Conservation (phyloP, 1,140 invertebrate species). For the Drosophila parvula region DNA sequence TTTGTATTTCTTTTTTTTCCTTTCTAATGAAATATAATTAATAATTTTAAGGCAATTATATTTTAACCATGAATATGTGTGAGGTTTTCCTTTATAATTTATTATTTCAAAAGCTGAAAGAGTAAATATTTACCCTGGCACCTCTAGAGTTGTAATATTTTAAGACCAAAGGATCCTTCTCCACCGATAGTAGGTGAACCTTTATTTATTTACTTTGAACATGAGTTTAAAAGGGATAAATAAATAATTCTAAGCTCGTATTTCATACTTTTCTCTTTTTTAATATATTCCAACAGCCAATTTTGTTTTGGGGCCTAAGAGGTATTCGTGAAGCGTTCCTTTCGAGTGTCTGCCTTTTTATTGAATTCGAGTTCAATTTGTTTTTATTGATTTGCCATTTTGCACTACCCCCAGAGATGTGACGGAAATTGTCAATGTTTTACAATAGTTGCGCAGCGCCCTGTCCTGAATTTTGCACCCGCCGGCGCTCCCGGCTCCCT, state of each 20-base stretch:
- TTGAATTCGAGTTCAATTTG: slow-evolving; percentile 83
- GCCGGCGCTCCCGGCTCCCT: neutral
- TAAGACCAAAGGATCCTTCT: neutral
- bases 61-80: neutral
- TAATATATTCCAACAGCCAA: neutral
- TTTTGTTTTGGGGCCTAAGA: neutral
- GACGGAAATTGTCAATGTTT: slow-evolving; percentile 83
- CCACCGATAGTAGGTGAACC: no score
- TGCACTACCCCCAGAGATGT: slow-evolving; percentile 79
- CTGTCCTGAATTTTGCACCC: neutral
- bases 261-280: neutral
- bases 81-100: no score
- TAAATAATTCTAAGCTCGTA: neutral
- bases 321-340: slow-evolving; percentile 19
- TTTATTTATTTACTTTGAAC: neutral
- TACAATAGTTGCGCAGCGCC: slow-evolving; percentile 72
- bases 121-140: no score
- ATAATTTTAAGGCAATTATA: no score
- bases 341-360: slow-evolving; percentile 62
- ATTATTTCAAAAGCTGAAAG: no score
- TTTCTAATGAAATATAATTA: no score
- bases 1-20: no score
- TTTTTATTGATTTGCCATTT: slow-evolving; percentile 83
- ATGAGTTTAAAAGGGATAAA: no score
- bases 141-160: no score